phyloP scores from a whole-genome alignment of 64 coral and sea anemone species.

The Cladopsammia gracilis region DNA sequence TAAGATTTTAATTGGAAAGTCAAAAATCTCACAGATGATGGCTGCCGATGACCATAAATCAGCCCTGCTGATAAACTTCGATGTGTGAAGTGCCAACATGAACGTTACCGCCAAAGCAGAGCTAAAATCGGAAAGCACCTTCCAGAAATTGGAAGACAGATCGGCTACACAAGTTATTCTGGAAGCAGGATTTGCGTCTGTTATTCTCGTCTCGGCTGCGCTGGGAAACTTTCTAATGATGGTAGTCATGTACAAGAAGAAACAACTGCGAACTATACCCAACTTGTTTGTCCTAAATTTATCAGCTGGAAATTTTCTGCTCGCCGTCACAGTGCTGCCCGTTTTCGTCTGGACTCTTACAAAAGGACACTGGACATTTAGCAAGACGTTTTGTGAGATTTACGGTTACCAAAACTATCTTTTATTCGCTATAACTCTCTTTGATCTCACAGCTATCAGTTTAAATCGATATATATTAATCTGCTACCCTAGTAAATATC shows the following conservation, averaged over 20 bases:
- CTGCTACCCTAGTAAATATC: slow-evolving; percentile 39
- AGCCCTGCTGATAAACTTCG: too few species aligned
- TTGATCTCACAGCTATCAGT: slow-evolving; percentile 68
- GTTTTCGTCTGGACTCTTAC: slow-evolving; percentile 52
- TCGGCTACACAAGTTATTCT: neutral
- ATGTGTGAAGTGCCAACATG: neutral
- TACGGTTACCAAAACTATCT: slow-evolving; percentile 51
- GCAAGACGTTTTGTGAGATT: slow-evolving; percentile 31
- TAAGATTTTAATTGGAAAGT: slow-evolving; percentile 8
- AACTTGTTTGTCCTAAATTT: slow-evolving; percentile 68
- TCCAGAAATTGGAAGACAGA: slow-evolving; percentile 4
- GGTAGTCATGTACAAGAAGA: slow-evolving; percentile 38
- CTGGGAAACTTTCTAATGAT: slow-evolving; percentile 66
- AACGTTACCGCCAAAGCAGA: neutral
- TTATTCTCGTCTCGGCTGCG: slow-evolving; percentile 24
- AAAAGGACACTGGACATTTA: slow-evolving; percentile 56
- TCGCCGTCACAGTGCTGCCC: slow-evolving; percentile 51
- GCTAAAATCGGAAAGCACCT: neutral
- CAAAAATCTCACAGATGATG: neutral
- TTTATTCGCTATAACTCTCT: slow-evolving; percentile 57
- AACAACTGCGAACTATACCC: slow-evolving; percentile 56
- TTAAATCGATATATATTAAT: slow-evolving; percentile 63
- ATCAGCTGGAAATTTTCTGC: slow-evolving; percentile 46
- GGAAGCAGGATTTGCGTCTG: slow-evolving; percentile 28
- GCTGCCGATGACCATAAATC: too few species aligned